These are phyloP conservation scores for Magallana gigas DNA, from an alignment of 1,140 invertebrate genomes.

Conservation along the genomic window DNA sequence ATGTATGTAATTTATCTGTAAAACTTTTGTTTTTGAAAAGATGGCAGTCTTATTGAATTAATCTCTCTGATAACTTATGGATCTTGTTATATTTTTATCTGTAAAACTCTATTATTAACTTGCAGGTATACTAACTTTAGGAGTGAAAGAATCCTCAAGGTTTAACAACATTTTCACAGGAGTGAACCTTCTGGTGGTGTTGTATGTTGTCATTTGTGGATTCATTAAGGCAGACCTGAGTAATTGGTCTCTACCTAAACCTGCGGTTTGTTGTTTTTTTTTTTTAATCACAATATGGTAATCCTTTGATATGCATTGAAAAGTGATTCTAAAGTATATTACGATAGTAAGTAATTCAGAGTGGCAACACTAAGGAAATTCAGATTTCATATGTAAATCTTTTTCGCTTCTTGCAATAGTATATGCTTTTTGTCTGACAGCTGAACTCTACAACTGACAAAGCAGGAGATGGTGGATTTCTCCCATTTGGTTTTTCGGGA, in stretches of 20 bases:
- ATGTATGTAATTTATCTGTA: slow-evolving; percentile 74
- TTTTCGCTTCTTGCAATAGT: neutral
- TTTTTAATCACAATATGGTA: too few species aligned
- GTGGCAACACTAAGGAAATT: too few species aligned
- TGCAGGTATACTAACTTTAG: slow-evolving; percentile 86
- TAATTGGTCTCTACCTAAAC: slow-evolving; percentile 69
- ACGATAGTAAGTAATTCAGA: too few species aligned
- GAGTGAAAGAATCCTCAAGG: slow-evolving; percentile 92
- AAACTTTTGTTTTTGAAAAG: too few species aligned
- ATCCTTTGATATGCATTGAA: too few species aligned
- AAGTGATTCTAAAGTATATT: too few species aligned
- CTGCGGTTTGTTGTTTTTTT: slow-evolving; percentile 35
- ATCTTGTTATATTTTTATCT: too few species aligned
- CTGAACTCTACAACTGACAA: slow-evolving; percentile 36
- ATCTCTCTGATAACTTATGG: too few species aligned
- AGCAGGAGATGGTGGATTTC: slow-evolving; percentile 78
- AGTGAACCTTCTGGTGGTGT: slow-evolving; percentile 91
- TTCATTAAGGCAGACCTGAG: slow-evolving; percentile 86
- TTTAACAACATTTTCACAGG: slow-evolving; percentile 95
- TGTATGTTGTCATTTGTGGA: slow-evolving; percentile 90
- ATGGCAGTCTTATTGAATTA: too few species aligned
- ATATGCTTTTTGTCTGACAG: neutral
- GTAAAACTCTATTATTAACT: too few species aligned
- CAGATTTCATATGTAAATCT: too few species aligned
- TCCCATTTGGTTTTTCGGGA: slow-evolving; percentile 79